Evolutionary conservation across 2,888 invertebrate genomes (phyloP), one percentile per base, ranked within the genome.

Genomic region (Acanthococcus lagerstroemiae): DNA sequence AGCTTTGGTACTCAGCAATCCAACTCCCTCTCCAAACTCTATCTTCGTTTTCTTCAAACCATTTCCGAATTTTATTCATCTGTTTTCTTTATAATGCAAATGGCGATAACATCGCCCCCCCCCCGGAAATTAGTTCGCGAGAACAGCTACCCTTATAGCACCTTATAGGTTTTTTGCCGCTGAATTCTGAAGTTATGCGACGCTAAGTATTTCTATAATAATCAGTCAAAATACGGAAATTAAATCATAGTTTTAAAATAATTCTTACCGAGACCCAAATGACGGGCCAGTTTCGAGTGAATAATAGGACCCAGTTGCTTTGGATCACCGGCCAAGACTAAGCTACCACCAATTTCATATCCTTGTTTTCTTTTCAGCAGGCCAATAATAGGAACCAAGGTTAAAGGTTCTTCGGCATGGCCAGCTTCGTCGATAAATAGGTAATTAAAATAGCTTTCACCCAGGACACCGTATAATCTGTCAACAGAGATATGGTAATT

Each of bases 391-490:
- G 84, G 82, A 71, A 86, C 80, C 50, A 84, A 73, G n/a, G 80
- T 78, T 74, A 87, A 86, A 0, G 85, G 82, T 75, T 88, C 88
- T 4, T 80, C 81, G 0, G 85, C 83, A 72, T 88, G 87, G 0
- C 87, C 87, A 22, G 85, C 85, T 77, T 89, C 89, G 73, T 89
- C 89, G 55, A 89, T 80, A 74, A 88, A 85, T 7, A 86, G 78
- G 73, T 88, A 85, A 1, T 83, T 80, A 74, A 85, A 87, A 71
- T 26, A 52, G 26, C 37, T 37, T 1, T 22, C 52, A 3, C 52
- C 52, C 37, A 37, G n/a, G 37, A 37, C 37, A 37, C 37, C 37
- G 37, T 37, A 37, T 9, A 37, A n/a, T n/a, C 37, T 37, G n/a
- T n/a, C 12, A 37, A 37, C n/a, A 37, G 12, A 37, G n/a, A 1